Conservation (phyloP, 1,140 invertebrate species). For the Zaprionus capensis region DNA sequence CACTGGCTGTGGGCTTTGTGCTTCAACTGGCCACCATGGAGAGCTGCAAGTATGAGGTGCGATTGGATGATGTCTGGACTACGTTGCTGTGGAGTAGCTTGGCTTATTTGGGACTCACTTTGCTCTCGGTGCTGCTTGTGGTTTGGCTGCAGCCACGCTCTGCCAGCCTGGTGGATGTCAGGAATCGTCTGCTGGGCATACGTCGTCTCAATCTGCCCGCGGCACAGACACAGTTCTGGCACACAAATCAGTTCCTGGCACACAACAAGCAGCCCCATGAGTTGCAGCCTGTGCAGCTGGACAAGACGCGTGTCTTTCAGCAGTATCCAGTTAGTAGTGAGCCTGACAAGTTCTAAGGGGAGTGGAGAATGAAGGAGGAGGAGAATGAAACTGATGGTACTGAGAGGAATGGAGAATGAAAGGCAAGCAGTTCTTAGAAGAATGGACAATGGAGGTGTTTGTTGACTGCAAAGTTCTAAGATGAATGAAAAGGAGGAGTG, state of each 20-base stretch:
- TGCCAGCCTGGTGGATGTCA: conserved; percentile 68
- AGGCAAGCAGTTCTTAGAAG: too few relatives aligned
- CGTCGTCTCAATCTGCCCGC: conserved; percentile 37
- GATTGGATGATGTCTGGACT: conserved; percentile 48
- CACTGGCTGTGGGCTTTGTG: conserved; percentile 48
- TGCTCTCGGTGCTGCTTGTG: conserved; percentile 46
- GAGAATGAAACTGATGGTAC: too few relatives aligned
- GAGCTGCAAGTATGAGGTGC: conserved; percentile 66
- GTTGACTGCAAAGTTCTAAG: neutral
- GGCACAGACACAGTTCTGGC: conserved; percentile 70
- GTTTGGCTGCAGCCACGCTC: conserved; percentile 65
- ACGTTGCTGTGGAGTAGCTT: conserved; percentile 54
- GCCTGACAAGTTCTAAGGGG: conserved; percentile 47
- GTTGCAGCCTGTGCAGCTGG: conserved; percentile 61
- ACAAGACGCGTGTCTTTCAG: conserved; percentile 66
- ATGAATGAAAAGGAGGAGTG: neutral
- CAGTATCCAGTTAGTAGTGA: conserved; percentile 66
- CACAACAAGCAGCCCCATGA: conserved; percentile 73
- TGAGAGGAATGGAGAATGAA: too few relatives aligned
- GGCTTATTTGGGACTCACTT: conserved; percentile 50
- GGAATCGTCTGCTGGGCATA: conserved; percentile 75
- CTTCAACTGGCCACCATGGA: conserved; percentile 63
- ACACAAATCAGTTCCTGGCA: conserved; percentile 74
- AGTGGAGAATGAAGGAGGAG: neutral
- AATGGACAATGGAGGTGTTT: too few relatives aligned